Percentiles rank a stretch among this genome's conserved stretches.
These are phyloP conservation scores for Diaperis boleti DNA, from an alignment of 2,888 invertebrate genomes.

Conservation along the genomic window DNA sequence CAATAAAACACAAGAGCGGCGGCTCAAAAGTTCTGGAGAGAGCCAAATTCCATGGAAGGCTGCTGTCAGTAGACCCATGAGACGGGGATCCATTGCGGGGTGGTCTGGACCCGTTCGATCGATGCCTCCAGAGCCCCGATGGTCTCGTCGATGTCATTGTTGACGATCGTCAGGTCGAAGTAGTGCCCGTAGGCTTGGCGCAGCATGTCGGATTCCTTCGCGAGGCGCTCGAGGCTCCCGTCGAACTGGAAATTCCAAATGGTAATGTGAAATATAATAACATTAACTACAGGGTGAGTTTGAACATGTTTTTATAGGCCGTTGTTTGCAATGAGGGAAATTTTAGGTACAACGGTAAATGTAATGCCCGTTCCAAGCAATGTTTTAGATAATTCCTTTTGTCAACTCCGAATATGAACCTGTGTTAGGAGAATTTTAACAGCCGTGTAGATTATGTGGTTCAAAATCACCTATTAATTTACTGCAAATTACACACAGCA, in stretches of 20 bases:
- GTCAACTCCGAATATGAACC: too few relatives aligned
- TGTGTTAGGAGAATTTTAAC: too few relatives aligned
- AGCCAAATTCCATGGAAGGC: slow-evolving; percentile 61
- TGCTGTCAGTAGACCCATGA: slow-evolving; percentile 95
- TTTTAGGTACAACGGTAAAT: too few relatives aligned
- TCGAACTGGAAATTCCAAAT: slow-evolving; percentile 83
- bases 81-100: slow-evolving; percentile 97
- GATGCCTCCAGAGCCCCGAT: slow-evolving; percentile 92
- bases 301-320: too few relatives aligned
- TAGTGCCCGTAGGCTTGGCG: slow-evolving; percentile 98
- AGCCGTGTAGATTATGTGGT: too few relatives aligned
- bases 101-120: slow-evolving; percentile 89
- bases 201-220: slow-evolving; percentile 96
- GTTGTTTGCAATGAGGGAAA: too few relatives aligned
- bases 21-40: slow-evolving; percentile 57
- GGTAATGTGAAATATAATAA: too few relatives aligned
- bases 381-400: too few relatives aligned
- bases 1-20: slow-evolving; percentile 18
- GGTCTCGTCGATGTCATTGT: slow-evolving; percentile 99
- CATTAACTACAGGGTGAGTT: too few relatives aligned
- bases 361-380: too few relatives aligned
- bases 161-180: slow-evolving; percentile 97
- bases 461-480: too few relatives aligned
- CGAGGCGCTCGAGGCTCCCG: slow-evolving; percentile 95
- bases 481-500: too few relatives aligned